phyloP scores from a whole-genome alignment of 2,888 invertebrate species.

The Ophioninae sp. region DNA sequence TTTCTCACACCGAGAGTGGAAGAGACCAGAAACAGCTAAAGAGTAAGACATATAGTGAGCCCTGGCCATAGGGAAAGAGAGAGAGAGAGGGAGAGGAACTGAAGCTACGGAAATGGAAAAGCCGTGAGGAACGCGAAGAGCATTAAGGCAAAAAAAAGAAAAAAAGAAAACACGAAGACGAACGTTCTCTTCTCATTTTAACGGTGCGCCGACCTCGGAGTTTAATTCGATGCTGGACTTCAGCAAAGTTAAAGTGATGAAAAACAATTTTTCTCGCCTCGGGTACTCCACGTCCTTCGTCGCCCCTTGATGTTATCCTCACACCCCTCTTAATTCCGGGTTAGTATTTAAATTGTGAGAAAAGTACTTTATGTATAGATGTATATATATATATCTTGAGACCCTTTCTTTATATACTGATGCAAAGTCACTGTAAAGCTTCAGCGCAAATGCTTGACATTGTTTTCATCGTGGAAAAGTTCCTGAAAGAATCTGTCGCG shows the following conservation, averaged over 20 bases:
- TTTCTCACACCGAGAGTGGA: constrained; percentile 54
- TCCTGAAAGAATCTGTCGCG: background rate
- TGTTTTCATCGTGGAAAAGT: constrained; percentile 22
- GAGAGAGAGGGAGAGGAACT: constrained; percentile 13
- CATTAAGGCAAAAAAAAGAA: constrained; percentile 55
- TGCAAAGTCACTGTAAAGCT: constrained; percentile 29
- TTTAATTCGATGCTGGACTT: constrained; percentile 61
- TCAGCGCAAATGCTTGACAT: constrained; percentile 30
- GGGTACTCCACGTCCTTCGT: constrained; percentile 48
- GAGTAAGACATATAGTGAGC: constrained; percentile 42
- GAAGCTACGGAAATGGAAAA: constrained; percentile 39
- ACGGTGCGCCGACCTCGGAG: constrained; percentile 55
- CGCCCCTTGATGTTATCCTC: constrained; percentile 25
- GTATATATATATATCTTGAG: background rate
- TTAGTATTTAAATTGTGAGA: constrained; percentile 58
- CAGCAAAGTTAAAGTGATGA: constrained; percentile 61
- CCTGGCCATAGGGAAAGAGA: constrained; percentile 5
- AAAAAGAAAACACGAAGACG: constrained; percentile 45
- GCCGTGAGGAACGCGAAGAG: constrained; percentile 48
- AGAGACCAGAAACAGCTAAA: constrained; percentile 20
- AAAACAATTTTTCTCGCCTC: constrained; percentile 63
- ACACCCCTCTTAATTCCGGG: constrained; percentile 52
- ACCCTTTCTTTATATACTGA: constrained; percentile 25
- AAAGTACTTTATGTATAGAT: constrained; percentile 32
- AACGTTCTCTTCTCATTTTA: constrained; percentile 56